Base-by-base conservation (phyloP, 1,140 invertebrate genomes). In the Drosophila bocqueti region DNA sequence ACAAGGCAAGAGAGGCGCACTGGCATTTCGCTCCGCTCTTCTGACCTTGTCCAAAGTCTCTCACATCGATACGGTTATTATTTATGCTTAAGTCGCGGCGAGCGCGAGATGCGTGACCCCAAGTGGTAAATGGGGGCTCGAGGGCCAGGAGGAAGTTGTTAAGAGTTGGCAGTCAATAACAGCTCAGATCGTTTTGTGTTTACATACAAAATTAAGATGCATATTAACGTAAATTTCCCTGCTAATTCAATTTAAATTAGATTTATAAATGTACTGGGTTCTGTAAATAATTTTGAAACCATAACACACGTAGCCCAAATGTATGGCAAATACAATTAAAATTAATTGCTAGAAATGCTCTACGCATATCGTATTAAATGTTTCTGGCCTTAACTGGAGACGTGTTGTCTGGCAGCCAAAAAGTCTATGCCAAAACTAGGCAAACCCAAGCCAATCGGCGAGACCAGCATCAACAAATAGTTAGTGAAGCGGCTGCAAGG, bases 371-470 rank as follows among this genome's bases (percentile, higher is more conserved):
- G 26, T 4, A 21, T 71, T 47, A n/a, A 42, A 26, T 59, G 26
- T 71, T 46, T 38, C 43, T 50, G 66, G n/a, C 52, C 43, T 11
- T 40, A 60, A n/a, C 16, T 71, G 83, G 49, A 72, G 83, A 79
- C 83, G 52, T 42, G 57, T 55, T 83, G 83, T 86, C 83, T 86
- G 71, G 64, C 76, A 68, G 38, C 38, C 63, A 18, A 59, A 59
- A 47, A 72, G 42, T 62, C 55, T 34, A 18, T 15, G 21, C 36
- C 57, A 43, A 55, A 63, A 79, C 68, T 66, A 76, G 80, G 40
- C 58, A 74, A 84, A 65, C 42, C 24, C 49, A 68, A 60, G 31
- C 36, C 15, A 15, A 55, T n/a, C 21, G 54, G 43, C 47, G 24
- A 73, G 40, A 52, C 54, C 54, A 40, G 54, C 54, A 40, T 57